Conservation (phyloP, 2,113 vertebrate species). For the Gnathonemus echidnorhynchus region DNA sequence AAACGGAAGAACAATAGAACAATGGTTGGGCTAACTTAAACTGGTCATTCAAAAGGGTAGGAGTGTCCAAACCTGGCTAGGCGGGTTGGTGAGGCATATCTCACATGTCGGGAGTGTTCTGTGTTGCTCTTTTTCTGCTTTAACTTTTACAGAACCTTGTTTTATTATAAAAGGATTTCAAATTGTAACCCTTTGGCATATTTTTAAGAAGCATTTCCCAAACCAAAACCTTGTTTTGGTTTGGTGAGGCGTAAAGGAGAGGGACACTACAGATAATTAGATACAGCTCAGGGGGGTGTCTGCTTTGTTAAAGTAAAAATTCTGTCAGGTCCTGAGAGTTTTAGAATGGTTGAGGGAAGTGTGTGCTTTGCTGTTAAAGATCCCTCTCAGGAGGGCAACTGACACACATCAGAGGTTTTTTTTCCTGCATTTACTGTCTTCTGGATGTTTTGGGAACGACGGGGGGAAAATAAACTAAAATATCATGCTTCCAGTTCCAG, state of each 20-base stretch:
- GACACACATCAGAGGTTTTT: conserved; percentile 12
- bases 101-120: too few relatives aligned
- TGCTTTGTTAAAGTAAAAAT: background rate
- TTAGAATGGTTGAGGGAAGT: background rate
- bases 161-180: background rate
- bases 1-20: background rate
- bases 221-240: conserved; percentile 13
- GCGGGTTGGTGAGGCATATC: too few relatives aligned
- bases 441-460: conserved; percentile 7
- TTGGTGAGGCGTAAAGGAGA: conserved; percentile 12
- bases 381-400: conserved; percentile 10
- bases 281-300: background rate
- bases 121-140: background rate
- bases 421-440: background rate
- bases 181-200: background rate
- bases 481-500: background rate
- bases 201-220: conserved; percentile 23
- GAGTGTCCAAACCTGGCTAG: background rate
- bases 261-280: conserved; percentile 1
- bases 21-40: background rate
- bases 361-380: background rate
- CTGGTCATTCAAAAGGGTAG: background rate
- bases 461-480: background rate
- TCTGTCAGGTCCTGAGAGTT: background rate
- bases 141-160: background rate